These are phyloP conservation scores for Orchestia grillus DNA, from an alignment of 1,140 invertebrate species.

Conservation along the genomic window DNA sequence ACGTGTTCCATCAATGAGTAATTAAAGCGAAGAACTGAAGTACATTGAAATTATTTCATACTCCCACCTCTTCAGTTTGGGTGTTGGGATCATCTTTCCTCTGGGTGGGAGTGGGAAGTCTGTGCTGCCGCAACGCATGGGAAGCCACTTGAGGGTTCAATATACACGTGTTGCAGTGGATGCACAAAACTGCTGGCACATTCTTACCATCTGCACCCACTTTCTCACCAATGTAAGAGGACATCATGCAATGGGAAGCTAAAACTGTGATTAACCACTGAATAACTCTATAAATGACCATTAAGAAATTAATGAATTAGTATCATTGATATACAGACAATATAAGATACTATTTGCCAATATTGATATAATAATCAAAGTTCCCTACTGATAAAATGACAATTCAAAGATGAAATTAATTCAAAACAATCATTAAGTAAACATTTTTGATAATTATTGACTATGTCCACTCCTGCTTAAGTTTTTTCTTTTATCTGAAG, in stretches of 20 bases:
- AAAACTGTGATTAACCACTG: not conserved
- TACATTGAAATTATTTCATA: not conserved
- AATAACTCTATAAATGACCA: not conserved
- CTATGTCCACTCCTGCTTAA: not conserved
- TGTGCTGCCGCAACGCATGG: slow-evolving; percentile 47
- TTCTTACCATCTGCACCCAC: slow-evolving; percentile 58
- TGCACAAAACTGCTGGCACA: slow-evolving; percentile 57
- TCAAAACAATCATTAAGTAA: slow-evolving; percentile 56
- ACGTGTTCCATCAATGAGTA: no score
- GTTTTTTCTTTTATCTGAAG: not conserved
- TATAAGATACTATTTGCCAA: not conserved
- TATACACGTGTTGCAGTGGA: slow-evolving; percentile 62
- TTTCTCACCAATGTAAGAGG: not conserved
- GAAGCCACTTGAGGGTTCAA: slow-evolving; percentile 59
- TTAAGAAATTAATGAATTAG: not conserved
- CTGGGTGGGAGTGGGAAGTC: slow-evolving; percentile 62
- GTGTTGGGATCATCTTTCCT: slow-evolving; percentile 59
- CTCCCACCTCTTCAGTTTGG: slow-evolving; percentile 63
- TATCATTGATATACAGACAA: not conserved
- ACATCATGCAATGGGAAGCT: not conserved
- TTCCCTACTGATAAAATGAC: not conserved
- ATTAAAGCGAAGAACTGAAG: not conserved
- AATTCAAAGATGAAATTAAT: not conserved
- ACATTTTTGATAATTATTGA: not conserved
- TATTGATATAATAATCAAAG: not conserved